Conservation (phyloP, 2,888 invertebrate genomes). For the Euphydryas editha region DNA sequence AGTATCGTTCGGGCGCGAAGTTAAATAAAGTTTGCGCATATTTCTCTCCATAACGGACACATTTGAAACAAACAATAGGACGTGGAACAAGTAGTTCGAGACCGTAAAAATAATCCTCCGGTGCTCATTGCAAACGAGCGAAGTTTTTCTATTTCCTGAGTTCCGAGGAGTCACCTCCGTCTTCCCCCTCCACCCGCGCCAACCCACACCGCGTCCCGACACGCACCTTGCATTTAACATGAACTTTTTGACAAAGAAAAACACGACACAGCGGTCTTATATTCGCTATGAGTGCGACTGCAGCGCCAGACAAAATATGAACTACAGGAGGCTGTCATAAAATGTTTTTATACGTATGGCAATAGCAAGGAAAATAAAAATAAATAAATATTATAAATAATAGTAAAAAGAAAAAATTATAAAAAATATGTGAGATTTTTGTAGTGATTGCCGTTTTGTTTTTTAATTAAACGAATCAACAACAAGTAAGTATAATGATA, state of each 20-base stretch:
- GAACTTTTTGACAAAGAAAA: slow-evolving; percentile 4
- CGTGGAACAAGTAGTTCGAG: slow-evolving; percentile 16
- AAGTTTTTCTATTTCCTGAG: slow-evolving; percentile 47
- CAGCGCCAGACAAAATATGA: too few relatives aligned
- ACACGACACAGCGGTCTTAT: not conserved
- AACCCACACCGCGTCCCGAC: not conserved
- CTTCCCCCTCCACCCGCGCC: slow-evolving; percentile 10
- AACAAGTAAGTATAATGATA: too few relatives aligned
- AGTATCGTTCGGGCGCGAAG: not conserved
- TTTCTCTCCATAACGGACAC: slow-evolving; percentile 9
- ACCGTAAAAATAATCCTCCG: slow-evolving; percentile 39
- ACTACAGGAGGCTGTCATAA: too few relatives aligned
- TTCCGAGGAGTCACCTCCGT: slow-evolving; percentile 10
- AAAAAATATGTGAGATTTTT: too few relatives aligned
- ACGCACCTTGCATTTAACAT: slow-evolving; percentile 33
- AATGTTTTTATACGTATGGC: not conserved
- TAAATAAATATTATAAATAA: too few relatives aligned
- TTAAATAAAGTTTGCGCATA: slow-evolving; percentile 20
- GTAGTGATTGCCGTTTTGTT: too few relatives aligned
- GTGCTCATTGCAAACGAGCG: slow-evolving; percentile 38
- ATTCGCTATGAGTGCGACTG: too few relatives aligned
- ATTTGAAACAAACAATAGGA: slow-evolving; percentile 21
- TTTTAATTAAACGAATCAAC: too few relatives aligned
- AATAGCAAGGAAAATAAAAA: too few relatives aligned
- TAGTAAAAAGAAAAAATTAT: too few relatives aligned